These are phyloP conservation scores for Alcedo atthis DNA, from an alignment of 2,797 vertebrate species.

Conservation along the genomic window DNA sequence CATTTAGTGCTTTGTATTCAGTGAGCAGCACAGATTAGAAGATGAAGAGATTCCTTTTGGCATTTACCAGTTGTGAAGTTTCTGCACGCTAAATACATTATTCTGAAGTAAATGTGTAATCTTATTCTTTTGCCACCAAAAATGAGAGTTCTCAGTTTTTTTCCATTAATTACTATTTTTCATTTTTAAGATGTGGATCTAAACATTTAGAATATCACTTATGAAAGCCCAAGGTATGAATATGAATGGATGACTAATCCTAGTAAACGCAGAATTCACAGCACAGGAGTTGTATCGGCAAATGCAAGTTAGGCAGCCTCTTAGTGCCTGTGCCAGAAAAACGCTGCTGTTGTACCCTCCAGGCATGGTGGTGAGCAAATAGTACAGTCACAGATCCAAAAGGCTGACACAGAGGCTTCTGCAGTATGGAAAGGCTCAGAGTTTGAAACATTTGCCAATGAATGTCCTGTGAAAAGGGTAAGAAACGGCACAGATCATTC, in stretches of 20 bases:
- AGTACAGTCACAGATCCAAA: not conserved
- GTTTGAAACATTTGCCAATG: not conserved
- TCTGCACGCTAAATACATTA: constrained; percentile 4
- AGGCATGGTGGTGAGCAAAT: not conserved
- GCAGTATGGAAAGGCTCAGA: not conserved
- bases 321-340: not conserved
- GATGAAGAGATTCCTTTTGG: constrained; percentile 26
- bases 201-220: not conserved
- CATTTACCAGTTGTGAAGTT: constrained; percentile 14
- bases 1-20: constrained; percentile 51
- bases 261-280: not conserved
- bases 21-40: constrained; percentile 8
- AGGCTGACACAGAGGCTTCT: not conserved
- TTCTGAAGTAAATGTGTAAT: constrained; percentile 63
- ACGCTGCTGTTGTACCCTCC: not conserved
- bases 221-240: not conserved
- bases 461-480: not conserved
- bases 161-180: constrained; percentile 20
- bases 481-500: not conserved
- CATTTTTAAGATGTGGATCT: not conserved
- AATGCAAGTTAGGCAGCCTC: not conserved
- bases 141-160: constrained; percentile 4
- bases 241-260: not conserved
- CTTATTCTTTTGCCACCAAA: not conserved
- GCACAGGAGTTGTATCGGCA: not conserved